These are phyloP conservation scores for Diarsia mendica DNA, from an alignment of 2,888 invertebrate species.

Conservation along the genomic window DNA sequence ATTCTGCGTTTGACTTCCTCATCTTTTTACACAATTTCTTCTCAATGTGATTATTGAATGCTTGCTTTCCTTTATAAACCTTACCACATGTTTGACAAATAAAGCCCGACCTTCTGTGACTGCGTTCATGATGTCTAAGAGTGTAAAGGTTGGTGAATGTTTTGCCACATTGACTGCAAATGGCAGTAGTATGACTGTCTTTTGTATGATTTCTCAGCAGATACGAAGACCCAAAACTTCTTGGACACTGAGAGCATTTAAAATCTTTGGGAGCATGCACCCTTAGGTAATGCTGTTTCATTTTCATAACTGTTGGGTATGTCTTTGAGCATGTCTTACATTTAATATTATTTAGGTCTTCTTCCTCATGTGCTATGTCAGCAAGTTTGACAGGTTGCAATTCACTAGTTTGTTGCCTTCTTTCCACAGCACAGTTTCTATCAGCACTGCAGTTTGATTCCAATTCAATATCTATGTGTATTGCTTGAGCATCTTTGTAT, in stretches of 20 bases:
- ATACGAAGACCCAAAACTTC: conserved; percentile 62
- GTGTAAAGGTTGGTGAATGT: conserved; percentile 63
- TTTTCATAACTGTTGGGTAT: conserved; percentile 55
- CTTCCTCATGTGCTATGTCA: conserved; percentile 40
- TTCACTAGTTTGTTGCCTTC: conserved; percentile 1
- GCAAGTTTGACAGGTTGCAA: conserved; percentile 5
- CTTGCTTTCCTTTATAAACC: conserved; percentile 66
- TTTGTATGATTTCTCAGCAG: conserved; percentile 67
- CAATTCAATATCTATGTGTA: conserved; percentile 27
- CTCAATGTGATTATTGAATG: conserved; percentile 68
- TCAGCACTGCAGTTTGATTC: conserved; percentile 3
- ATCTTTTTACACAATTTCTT: conserved; percentile 61
- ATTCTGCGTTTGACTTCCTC: conserved; percentile 54
- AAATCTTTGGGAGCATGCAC: conserved; percentile 71
- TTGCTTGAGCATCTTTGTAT: background rate
- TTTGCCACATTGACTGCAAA: conserved; percentile 74
- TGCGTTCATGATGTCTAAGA: conserved; percentile 67
- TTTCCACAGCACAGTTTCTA: background rate
- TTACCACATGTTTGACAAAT: conserved; percentile 72
- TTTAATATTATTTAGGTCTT: conserved; percentile 49
- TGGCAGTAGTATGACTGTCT: conserved; percentile 58
- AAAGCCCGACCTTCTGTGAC: conserved; percentile 60
- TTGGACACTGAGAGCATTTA: conserved; percentile 68
- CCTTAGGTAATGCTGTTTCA: conserved; percentile 68
- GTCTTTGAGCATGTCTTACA: conserved; percentile 68